Conservation (phyloP, 2,797 vertebrate genomes). For the Helostoma temminkii region DNA sequence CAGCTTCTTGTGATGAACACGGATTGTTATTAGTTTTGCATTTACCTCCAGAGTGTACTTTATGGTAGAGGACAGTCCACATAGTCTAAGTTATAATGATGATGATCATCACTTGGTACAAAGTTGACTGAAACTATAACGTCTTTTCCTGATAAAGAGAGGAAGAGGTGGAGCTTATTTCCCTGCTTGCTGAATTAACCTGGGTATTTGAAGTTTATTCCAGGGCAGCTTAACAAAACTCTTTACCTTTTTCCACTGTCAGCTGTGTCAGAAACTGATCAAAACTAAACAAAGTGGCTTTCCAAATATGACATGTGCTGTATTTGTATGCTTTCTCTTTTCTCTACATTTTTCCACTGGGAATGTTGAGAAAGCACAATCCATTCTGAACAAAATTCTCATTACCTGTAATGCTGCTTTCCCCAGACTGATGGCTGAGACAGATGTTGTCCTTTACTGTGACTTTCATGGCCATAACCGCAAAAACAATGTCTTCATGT, state of each 20-base stretch:
- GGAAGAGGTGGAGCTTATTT: neutral
- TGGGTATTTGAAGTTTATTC: neutral
- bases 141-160: neutral
- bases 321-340: neutral
- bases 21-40: neutral
- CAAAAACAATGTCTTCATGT: slow-evolving; percentile 96
- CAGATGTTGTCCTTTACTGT: slow-evolving; percentile 91
- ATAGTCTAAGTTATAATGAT: too few relatives aligned
- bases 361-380: neutral
- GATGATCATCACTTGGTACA: too few relatives aligned
- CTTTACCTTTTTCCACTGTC: neutral
- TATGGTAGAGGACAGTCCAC: neutral
- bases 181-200: neutral
- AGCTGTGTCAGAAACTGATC: too few relatives aligned
- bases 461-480: slow-evolving; percentile 96
- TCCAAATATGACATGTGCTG: neutral
- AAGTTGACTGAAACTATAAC: too few relatives aligned
- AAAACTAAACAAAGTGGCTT: neutral
- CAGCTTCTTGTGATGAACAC: neutral
- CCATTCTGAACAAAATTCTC: neutral
- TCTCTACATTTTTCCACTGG: neutral
- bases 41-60: neutral
- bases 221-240: neutral
- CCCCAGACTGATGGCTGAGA: slow-evolving; percentile 87
- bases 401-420: neutral